phyloP scores from a whole-genome alignment of 2,113 vertebrate species.

The Mixornis gularis region DNA sequence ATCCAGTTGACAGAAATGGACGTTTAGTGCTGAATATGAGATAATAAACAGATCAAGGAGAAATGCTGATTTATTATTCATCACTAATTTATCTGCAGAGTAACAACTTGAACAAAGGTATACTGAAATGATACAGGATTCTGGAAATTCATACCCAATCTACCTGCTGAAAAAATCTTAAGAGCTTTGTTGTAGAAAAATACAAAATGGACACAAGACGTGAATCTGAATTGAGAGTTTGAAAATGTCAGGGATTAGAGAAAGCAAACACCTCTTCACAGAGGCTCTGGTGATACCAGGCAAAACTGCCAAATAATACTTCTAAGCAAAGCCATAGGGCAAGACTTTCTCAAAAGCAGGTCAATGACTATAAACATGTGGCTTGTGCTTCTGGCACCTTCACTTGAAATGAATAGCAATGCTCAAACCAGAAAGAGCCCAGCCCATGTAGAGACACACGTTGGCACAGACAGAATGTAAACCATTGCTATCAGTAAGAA shows the following conservation, averaged over 20 bases:
- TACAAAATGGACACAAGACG: not conserved
- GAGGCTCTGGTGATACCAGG: not conserved
- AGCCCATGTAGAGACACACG: not conserved
- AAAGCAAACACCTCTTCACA: not conserved
- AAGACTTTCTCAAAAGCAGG: not conserved
- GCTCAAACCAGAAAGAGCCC: not conserved
- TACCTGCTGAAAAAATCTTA: not conserved
- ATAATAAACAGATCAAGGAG: not conserved
- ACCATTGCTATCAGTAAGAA: not conserved
- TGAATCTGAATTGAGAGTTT: not conserved
- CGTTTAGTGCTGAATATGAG: not conserved
- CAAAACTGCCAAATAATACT: not conserved
- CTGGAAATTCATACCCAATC: not conserved
- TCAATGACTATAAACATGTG: not conserved
- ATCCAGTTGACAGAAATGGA: not conserved
- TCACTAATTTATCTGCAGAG: not conserved
- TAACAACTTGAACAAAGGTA: not conserved
- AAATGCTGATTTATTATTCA: not conserved
- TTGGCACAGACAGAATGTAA: not conserved
- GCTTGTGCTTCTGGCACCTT: not conserved
- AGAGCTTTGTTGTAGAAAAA: not conserved
- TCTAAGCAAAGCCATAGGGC: not conserved
- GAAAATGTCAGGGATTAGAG: not conserved
- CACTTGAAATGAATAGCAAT: not conserved
- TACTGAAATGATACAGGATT: not conserved